Conservation (phyloP, 1,140 invertebrate species). For the Drosophila dunni region DNA sequence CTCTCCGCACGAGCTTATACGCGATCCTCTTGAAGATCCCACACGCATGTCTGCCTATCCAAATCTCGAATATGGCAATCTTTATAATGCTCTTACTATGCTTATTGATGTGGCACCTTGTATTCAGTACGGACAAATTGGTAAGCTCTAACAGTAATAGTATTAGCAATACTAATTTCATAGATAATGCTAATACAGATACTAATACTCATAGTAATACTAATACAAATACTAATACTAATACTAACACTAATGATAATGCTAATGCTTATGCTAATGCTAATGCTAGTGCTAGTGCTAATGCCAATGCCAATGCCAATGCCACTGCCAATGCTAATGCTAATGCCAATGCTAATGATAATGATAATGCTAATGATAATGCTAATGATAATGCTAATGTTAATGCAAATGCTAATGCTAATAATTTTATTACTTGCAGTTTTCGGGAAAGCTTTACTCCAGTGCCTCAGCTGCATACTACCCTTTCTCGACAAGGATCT, state of each 20-base stretch:
- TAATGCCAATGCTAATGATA: not conserved
- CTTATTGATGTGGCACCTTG: constrained; percentile 92
- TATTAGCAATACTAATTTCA: not conserved
- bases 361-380: not conserved
- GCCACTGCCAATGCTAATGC: not conserved
- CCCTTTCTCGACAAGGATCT: constrained; percentile 98
- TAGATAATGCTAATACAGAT: not conserved
- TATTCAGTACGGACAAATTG: constrained; percentile 92
- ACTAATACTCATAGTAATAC: not conserved
- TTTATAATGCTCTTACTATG: constrained; percentile 94
- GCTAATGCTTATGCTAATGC: not conserved
- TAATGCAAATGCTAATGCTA: not conserved
- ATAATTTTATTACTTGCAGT: constrained; percentile 86
- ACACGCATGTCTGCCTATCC: constrained; percentile 95
- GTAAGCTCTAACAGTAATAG: constrained; percentile 84
- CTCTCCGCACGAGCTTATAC: constrained; percentile 95
- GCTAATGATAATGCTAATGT: not conserved
- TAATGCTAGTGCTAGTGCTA: not conserved
- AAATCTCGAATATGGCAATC: constrained; percentile 96
- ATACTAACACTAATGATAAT: not conserved
- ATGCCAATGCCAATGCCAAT: not conserved
- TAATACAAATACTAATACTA: not conserved
- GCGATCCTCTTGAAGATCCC: constrained; percentile 92
- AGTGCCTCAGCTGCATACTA: constrained; percentile 95
- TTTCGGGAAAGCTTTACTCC: constrained; percentile 95